phyloP scores from a whole-genome alignment of 2,888 invertebrate species.

The Campoletis raptor region DNA sequence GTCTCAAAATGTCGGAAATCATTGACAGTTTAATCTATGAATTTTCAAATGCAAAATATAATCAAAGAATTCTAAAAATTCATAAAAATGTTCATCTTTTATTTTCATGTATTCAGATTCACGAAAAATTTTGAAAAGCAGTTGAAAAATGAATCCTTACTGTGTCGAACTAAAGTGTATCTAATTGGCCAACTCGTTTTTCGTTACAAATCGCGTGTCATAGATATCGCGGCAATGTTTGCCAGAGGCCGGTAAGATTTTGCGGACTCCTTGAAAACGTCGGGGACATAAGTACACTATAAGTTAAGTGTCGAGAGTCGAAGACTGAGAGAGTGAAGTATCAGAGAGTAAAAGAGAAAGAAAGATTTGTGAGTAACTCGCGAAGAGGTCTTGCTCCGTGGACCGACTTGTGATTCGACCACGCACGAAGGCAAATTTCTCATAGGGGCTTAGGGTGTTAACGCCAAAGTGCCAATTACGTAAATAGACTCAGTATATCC shows the following conservation, averaged over 20 bases:
- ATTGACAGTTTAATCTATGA: background rate
- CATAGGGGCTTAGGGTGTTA: conserved; percentile 63
- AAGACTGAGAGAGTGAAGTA: background rate
- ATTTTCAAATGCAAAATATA: background rate
- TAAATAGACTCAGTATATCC: conserved; percentile 66
- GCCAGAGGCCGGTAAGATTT: conserved; percentile 42
- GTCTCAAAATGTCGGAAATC: background rate
- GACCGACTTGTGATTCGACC: conserved; percentile 39
- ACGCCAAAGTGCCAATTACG: conserved; percentile 68
- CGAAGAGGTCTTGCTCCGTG: conserved; percentile 31
- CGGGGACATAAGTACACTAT: conserved; percentile 15
- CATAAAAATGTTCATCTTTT: background rate
- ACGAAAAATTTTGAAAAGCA: background rate
- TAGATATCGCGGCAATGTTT: background rate
- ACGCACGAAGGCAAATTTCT: conserved; percentile 67
- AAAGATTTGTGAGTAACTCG: conserved; percentile 22
- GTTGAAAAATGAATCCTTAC: background rate
- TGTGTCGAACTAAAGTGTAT: conserved; percentile 33
- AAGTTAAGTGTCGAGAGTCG: conserved; percentile 13
- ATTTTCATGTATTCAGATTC: background rate
- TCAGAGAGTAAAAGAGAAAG: conserved; percentile 12
- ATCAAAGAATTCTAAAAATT: background rate
- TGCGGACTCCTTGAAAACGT: conserved; percentile 49
- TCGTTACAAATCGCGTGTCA: conserved; percentile 49
- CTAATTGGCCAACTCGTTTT: conserved; percentile 52